phyloP scores from a whole-genome alignment of 2,113 vertebrate genomes.

The Pelodiscus sinensis region DNA sequence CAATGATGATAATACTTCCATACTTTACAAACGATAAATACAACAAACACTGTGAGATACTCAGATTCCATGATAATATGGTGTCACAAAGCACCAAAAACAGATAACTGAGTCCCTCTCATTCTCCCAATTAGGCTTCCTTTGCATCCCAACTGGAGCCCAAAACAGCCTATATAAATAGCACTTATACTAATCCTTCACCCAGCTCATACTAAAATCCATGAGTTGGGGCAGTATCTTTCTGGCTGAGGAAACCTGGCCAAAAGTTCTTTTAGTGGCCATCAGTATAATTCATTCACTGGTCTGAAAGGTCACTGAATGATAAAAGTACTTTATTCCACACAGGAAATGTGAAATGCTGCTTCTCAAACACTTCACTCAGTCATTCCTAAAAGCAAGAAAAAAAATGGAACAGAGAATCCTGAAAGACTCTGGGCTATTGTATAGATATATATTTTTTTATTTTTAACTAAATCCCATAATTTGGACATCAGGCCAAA shows the following conservation, averaged over 20 bases:
- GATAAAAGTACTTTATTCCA: not conserved
- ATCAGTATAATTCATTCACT: not conserved
- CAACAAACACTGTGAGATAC: not conserved
- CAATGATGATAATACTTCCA: not conserved
- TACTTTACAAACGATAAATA: conserved; percentile 11
- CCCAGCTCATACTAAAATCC: not conserved
- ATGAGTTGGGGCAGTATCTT: not conserved
- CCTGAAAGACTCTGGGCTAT: not conserved
- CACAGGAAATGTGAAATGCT: not conserved
- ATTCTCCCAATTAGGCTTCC: not conserved
- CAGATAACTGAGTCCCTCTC: not conserved
- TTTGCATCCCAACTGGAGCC: not conserved
- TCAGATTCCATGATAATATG: not conserved
- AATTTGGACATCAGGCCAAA: not conserved
- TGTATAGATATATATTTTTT: not conserved
- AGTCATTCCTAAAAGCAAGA: not conserved
- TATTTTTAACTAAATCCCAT: not conserved
- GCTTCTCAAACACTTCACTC: not conserved
- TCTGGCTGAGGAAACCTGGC: not conserved
- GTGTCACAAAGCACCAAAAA: not conserved
- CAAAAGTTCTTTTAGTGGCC: not conserved
- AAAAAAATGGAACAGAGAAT: not conserved
- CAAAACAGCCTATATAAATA: not conserved
- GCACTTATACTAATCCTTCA: not conserved
- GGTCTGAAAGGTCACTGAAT: not conserved